phyloP scores from a whole-genome alignment of 2,888 invertebrate species.

The Cybosia mesomella region DNA sequence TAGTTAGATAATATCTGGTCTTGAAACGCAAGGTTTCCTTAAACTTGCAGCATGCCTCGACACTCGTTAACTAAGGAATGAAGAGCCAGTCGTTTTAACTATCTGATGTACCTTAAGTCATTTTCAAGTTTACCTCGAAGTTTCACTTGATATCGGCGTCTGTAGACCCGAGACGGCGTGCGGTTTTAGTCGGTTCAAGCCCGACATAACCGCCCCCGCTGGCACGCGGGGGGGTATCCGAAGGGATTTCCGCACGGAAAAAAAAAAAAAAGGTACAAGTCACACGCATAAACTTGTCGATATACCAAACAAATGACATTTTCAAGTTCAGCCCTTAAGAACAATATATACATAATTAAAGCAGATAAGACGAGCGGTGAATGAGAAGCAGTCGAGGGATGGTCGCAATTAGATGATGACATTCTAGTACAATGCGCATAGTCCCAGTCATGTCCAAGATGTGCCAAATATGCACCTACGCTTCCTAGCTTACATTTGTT shows the following conservation, averaged over 20 bases:
- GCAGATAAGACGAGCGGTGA: not conserved
- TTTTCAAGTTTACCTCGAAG: not conserved
- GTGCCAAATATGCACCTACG: not conserved
- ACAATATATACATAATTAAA: not conserved
- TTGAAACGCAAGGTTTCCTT: constrained; percentile 6
- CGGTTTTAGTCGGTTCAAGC: too few species aligned
- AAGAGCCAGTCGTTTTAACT: not conserved
- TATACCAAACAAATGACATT: not conserved
- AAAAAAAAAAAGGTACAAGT: too few species aligned
- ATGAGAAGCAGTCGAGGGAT: not conserved
- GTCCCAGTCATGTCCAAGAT: not conserved
- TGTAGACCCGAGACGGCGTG: too few species aligned
- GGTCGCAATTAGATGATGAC: not conserved
- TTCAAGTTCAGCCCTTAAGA: not conserved
- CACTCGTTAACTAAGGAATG: not conserved
- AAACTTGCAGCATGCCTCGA: constrained; percentile 1
- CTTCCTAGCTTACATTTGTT: not conserved
- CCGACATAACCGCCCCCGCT: too few species aligned
- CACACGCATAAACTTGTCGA: too few species aligned
- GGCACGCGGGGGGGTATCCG: too few species aligned
- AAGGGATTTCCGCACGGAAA: too few species aligned
- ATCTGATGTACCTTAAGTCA: not conserved
- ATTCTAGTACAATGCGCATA: not conserved
- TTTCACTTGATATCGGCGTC: constrained; percentile 1
- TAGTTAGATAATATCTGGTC: constrained; percentile 18